A percentile compares a stretch with the other conserved stretches of the same genome.
Evolutionary conservation across 2,797 vertebrate genomes (phyloP).

Genomic region (Pseudopleuronectes americanus): DNA sequence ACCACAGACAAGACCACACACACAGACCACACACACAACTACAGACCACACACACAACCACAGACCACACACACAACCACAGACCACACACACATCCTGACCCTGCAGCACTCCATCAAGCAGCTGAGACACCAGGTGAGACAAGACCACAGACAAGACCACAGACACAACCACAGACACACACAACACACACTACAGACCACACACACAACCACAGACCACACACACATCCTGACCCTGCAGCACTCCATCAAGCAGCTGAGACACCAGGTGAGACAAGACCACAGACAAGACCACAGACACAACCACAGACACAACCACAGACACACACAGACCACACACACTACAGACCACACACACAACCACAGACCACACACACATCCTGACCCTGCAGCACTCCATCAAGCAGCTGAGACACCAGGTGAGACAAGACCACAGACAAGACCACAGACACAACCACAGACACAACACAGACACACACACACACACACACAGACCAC

Average conservation of each 20-base stretch:
- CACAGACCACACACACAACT: background rate
- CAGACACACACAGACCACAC: too few relatives aligned
- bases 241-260: conserved; percentile 95
- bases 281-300: too few relatives aligned
- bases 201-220: too few relatives aligned
- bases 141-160: background rate
- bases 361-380: conserved; percentile 78
- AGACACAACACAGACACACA: background rate
- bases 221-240: conserved; percentile 91
- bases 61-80: too few relatives aligned
- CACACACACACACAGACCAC: too few relatives aligned
- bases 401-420: conserved; percentile 93
- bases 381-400: conserved; percentile 94
- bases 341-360: too few relatives aligned
- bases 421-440: conserved; percentile 72
- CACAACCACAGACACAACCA: too few relatives aligned
- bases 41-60: too few relatives aligned
- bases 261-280: conserved; percentile 88
- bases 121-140: conserved; percentile 92
- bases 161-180: too few relatives aligned
- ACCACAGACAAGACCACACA: background rate
- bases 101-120: conserved; percentile 93
- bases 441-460: too few relatives aligned
- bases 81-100: conserved; percentile 87
- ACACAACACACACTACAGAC: too few relatives aligned